These are phyloP conservation scores for Neostethus bicornis DNA, from an alignment of 2,797 vertebrate species.

Conservation along the genomic window DNA sequence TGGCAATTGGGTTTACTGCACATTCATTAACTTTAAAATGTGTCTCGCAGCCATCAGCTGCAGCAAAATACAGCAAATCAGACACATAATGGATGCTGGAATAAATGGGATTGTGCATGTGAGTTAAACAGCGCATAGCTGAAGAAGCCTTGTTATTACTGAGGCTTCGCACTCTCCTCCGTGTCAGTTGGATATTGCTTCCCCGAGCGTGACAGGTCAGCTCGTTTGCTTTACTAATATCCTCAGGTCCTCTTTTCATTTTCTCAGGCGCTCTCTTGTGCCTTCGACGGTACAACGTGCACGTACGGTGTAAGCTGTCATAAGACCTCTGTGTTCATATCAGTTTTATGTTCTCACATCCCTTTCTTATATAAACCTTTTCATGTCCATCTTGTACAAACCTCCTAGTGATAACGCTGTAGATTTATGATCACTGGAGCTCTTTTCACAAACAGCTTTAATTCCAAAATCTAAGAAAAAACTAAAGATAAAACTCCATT, in stretches of 20 bases:
- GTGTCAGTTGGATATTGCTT: constrained; percentile 62
- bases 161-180: constrained; percentile 59
- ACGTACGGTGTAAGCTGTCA: constrained; percentile 31
- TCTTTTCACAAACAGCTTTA: constrained; percentile 17
- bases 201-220: constrained; percentile 52
- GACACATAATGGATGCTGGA: constrained; percentile 41
- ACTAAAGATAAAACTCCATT: constrained; percentile 13
- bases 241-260: constrained; percentile 61
- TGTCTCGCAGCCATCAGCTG: constrained; percentile 29
- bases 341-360: constrained; percentile 72
- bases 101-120: constrained; percentile 53
- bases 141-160: constrained; percentile 48
- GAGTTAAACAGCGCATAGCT: constrained; percentile 45
- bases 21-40: constrained; percentile 50
- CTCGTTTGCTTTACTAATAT: constrained; percentile 73
- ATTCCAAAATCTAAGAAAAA: constrained; percentile 10
- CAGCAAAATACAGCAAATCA: constrained; percentile 34
- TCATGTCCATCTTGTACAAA: constrained; percentile 24
- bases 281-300: constrained; percentile 16
- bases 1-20: constrained; percentile 22
- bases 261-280: constrained; percentile 42
- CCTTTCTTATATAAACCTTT: constrained; percentile 45
- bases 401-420: no score
- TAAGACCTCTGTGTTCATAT: constrained; percentile 56
- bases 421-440: constrained; percentile 4